These are phyloP conservation scores for Agrypnia vestita DNA, from an alignment of 1,140 invertebrate species.

Conservation along the genomic window DNA sequence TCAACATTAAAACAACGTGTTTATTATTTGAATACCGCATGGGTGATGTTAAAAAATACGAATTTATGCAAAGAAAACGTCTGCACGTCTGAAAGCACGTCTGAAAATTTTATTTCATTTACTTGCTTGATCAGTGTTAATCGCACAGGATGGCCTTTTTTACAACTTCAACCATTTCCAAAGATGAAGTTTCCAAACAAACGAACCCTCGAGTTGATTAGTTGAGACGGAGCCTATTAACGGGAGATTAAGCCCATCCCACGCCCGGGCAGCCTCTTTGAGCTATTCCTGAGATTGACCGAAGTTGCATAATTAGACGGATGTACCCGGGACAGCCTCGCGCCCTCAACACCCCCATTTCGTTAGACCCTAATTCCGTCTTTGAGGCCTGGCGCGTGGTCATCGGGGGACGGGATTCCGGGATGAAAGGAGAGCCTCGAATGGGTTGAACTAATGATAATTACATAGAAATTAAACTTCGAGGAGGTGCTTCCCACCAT, in stretches of 20 bases:
- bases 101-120: no score
- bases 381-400: slow-evolving; percentile 12
- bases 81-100: no score
- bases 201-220: neutral
- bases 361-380: slow-evolving; percentile 1
- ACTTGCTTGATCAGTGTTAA: no score
- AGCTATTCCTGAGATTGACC: slow-evolving; percentile 2
- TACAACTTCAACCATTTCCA: no score
- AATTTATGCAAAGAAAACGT: no score
- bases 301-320: slow-evolving; percentile 24
- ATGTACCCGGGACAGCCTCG: neutral
- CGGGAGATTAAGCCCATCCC: no score
- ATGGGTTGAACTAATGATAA: slow-evolving; percentile 25
- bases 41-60: no score
- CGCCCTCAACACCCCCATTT: slow-evolving; percentile 10
- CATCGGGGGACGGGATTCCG: neutral
- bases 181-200: no score
- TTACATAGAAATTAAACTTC: slow-evolving; percentile 37
- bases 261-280: neutral
- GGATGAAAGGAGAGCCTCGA: slow-evolving; percentile 24
- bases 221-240: neutral
- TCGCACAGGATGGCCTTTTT: no score
- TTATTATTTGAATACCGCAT: no score
- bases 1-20: no score
- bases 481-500: neutral